Percentiles rank a stretch among this genome's conserved stretches.
phyloP scores from a whole-genome alignment of 2,888 invertebrate species.

The Minunthozetes semirufus region DNA sequence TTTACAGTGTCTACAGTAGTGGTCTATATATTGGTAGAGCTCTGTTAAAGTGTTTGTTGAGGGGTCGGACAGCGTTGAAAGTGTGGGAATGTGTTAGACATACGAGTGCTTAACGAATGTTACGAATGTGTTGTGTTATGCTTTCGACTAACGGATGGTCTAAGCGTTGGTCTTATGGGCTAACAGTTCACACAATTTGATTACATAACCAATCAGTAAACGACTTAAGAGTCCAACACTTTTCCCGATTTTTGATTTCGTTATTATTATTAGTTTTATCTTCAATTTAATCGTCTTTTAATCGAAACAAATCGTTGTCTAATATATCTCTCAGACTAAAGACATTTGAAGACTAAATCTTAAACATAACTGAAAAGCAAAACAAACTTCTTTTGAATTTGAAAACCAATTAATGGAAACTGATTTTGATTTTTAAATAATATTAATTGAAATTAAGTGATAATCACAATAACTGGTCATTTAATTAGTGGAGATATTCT shows the following conservation, averaged over 20 bases:
- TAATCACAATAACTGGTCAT: neutral
- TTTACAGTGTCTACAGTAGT: no score
- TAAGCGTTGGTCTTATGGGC: neutral
- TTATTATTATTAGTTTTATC: no score
- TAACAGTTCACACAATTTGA: neutral
- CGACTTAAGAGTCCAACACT: neutral
- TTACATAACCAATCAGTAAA: neutral
- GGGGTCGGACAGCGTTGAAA: slow-evolving; percentile 14
- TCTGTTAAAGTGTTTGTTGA: neutral
- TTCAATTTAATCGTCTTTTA: no score
- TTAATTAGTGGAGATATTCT: neutral
- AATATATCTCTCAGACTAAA: no score
- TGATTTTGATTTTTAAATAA: no score
- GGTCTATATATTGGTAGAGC: no score
- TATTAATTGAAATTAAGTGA: no score
- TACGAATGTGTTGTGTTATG: neutral
- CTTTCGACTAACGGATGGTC: slow-evolving; percentile 22
- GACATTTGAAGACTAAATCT: no score
- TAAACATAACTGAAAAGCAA: no score
- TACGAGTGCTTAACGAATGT: slow-evolving; percentile 23
- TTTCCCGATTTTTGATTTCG: neutral
- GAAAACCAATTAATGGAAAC: no score
- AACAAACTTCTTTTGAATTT: no score
- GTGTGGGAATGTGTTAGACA: slow-evolving; percentile 25
- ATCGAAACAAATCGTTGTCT: no score